Conservation (phyloP, 2,113 vertebrate genomes). For the Solenodon paradoxus region DNA sequence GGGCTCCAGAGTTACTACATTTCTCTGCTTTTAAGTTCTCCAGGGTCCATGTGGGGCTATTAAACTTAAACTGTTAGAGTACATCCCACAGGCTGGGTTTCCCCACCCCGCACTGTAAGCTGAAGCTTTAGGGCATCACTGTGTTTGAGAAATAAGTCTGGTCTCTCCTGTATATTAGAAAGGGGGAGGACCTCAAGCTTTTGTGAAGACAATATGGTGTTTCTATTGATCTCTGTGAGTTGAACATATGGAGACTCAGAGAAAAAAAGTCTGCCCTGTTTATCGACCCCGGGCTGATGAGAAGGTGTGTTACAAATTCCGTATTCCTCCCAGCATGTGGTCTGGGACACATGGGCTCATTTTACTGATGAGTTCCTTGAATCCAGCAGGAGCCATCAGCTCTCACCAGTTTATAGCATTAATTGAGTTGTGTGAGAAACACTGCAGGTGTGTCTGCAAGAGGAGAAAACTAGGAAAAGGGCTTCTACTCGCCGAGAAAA, state of each 20-base stretch:
- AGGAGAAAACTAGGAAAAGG: background rate
- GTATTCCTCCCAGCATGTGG: slow-evolving; percentile 54
- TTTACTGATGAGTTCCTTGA: slow-evolving; percentile 62
- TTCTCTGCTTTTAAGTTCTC: background rate
- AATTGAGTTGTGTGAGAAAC: slow-evolving; percentile 67
- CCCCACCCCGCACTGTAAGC: background rate
- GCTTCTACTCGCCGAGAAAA: background rate
- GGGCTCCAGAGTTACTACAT: background rate
- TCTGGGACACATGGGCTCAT: slow-evolving; percentile 45
- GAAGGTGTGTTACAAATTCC: slow-evolving; percentile 52
- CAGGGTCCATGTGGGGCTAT: background rate
- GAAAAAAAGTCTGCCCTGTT: slow-evolving; percentile 59
- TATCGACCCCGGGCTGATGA: slow-evolving; percentile 57
- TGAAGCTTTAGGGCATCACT: slow-evolving; percentile 33
- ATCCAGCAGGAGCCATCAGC: slow-evolving; percentile 51
- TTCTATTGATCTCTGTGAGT: slow-evolving; percentile 59
- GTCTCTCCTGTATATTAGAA: slow-evolving; percentile 11
- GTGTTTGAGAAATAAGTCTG: slow-evolving; percentile 39
- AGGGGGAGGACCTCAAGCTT: slow-evolving; percentile 54
- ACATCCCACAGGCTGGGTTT: background rate
- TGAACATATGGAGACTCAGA: slow-evolving; percentile 67
- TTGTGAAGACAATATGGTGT: slow-evolving; percentile 67
- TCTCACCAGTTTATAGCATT: slow-evolving; percentile 50
- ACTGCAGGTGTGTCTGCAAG: slow-evolving; percentile 33
- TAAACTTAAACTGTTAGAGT: slow-evolving; percentile 6